Conservation (phyloP, 2,888 invertebrate species). For the Sinodicranocentrus sp. region DNA sequence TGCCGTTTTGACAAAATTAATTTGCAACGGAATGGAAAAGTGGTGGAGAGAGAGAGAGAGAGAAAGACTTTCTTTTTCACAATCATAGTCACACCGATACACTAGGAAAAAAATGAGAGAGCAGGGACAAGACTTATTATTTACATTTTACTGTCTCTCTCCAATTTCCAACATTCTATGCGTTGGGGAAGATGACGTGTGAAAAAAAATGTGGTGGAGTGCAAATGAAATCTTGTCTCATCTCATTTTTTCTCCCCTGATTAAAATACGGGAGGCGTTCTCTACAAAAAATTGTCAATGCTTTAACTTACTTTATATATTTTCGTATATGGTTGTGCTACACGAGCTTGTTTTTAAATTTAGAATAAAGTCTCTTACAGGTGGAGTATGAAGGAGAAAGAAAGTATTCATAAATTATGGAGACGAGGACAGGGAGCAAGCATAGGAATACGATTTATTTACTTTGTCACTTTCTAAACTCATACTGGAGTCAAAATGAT, state of each 20-base stretch:
- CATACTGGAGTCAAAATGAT: too few species aligned
- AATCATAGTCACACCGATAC: conserved; percentile 6
- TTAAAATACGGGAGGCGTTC: conserved; percentile 6
- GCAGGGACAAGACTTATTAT: not conserved
- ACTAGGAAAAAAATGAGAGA: not conserved
- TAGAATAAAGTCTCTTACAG: too few species aligned
- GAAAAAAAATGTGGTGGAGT: not conserved
- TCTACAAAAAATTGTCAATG: conserved; percentile 28
- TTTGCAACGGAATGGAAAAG: conserved; percentile 66
- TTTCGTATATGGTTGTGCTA: too few species aligned
- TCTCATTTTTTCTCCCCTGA: not conserved
- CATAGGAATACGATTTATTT: too few species aligned
- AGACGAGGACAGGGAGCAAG: too few species aligned
- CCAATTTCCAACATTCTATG: too few species aligned
- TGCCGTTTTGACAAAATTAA: conserved; percentile 73
- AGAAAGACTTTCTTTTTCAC: conserved; percentile 18
- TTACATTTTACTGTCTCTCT: conserved; percentile 9
- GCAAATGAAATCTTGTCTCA: too few species aligned
- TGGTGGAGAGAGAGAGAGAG: conserved; percentile 21
- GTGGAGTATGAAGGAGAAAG: too few species aligned
- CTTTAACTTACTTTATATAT: not conserved
- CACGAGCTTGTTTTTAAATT: too few species aligned
- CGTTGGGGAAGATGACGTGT: not conserved
- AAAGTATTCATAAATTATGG: too few species aligned
- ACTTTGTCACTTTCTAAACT: too few species aligned